A percentile compares a stretch with the other conserved stretches of the same genome.
These are phyloP conservation scores for Tachycineta bicolor DNA, from an alignment of 2,113 vertebrate genomes.

Conservation along the genomic window DNA sequence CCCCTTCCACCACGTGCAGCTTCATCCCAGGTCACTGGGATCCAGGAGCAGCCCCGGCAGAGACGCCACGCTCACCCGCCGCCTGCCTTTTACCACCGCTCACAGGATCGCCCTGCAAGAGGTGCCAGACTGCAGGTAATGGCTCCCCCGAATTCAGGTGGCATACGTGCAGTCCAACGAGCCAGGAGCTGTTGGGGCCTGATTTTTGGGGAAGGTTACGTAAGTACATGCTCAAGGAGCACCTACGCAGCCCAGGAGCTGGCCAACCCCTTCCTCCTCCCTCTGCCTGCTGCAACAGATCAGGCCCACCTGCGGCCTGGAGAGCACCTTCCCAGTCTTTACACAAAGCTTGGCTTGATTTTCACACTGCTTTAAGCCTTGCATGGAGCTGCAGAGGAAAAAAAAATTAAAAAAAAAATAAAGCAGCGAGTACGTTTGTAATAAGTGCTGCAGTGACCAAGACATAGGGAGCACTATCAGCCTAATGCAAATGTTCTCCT, in stretches of 20 bases:
- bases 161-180: background rate
- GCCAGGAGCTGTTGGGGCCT: constrained; percentile 63
- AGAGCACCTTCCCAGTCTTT: background rate
- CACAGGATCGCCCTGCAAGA: background rate
- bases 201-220: constrained; percentile 41
- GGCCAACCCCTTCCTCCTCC: background rate
- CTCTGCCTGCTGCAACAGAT: background rate
- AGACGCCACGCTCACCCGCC: background rate
- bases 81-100: background rate
- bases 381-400: rapidly evolving
- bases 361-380: background rate
- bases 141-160: background rate
- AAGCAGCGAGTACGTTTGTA: background rate
- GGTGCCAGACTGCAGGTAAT: constrained; percentile 33
- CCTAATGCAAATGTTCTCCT: background rate
- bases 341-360: background rate
- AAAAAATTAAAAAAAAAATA: too few relatives aligned
- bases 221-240: background rate
- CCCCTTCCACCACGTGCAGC: rapidly evolving
- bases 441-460: background rate
- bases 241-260: background rate
- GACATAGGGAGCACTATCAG: rapidly evolving
- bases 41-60: background rate
- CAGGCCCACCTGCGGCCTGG: background rate
- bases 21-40: background rate